These are phyloP conservation scores for Drosophila niveifrons DNA, from an alignment of 2,888 invertebrate genomes.

Conservation along the genomic window DNA sequence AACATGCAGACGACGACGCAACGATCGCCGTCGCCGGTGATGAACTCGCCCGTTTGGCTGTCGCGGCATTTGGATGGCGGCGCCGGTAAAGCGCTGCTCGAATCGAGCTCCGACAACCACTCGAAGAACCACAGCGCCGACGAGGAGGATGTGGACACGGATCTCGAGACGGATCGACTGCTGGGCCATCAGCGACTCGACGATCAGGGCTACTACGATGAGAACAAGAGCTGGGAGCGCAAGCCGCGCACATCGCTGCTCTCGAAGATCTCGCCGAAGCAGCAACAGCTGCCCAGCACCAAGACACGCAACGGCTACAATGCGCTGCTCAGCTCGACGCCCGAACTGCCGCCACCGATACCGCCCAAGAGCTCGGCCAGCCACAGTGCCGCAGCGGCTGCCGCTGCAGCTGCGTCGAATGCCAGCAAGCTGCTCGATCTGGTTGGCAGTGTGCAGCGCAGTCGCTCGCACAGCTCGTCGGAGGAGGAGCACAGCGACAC, in stretches of 20 bases:
- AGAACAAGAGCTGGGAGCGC: slow-evolving; percentile 87
- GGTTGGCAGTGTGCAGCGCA: slow-evolving; percentile 59
- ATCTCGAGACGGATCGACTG: slow-evolving; percentile 98
- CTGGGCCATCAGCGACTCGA: slow-evolving; percentile 97
- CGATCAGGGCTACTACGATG: slow-evolving; percentile 96
- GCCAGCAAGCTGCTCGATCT: slow-evolving; percentile 79
- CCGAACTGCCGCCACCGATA: slow-evolving; percentile 84
- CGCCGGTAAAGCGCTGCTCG: slow-evolving; percentile 75
- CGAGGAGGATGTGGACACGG: slow-evolving; percentile 96
- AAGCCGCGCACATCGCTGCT: slow-evolving; percentile 83
- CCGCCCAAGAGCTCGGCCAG: slow-evolving; percentile 79
- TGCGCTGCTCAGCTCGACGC: slow-evolving; percentile 84
- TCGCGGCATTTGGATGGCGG: slow-evolving; percentile 87
- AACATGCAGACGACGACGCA: slow-evolving; percentile 65
- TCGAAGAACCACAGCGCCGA: slow-evolving; percentile 89
- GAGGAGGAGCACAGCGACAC: slow-evolving; percentile 84
- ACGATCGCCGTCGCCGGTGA: slow-evolving; percentile 83
- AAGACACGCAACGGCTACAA: slow-evolving; percentile 85
- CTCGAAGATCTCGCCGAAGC: slow-evolving; percentile 85
- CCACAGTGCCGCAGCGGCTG: neutral
- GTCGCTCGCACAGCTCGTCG: slow-evolving; percentile 80
- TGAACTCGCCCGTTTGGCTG: slow-evolving; percentile 89
- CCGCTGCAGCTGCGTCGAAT: slow-evolving; percentile 4
- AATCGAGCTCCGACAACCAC: slow-evolving; percentile 86
- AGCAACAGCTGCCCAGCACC: slow-evolving; percentile 81